Evolutionary conservation across 2,888 invertebrate species (phyloP).

Genomic region (Drosophila parthenogenetica): DNA sequence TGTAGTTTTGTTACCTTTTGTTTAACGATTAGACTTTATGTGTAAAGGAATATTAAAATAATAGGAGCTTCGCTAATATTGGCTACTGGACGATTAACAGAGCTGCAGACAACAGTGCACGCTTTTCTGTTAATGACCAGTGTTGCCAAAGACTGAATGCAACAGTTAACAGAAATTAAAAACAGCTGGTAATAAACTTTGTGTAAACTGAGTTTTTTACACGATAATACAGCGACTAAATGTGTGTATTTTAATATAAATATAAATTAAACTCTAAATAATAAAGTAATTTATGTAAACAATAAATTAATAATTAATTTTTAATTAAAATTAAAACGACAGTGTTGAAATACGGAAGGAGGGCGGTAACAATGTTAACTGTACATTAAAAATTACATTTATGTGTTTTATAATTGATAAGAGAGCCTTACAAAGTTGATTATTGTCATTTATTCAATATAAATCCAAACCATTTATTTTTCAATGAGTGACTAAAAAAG

Average conservation of each 20-base stretch:
- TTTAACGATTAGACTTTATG: neutral
- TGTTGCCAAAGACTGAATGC: constrained; percentile 28
- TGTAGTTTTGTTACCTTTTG: constrained; percentile 13
- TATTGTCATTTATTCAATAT: neutral
- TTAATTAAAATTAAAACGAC: neutral
- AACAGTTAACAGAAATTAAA: constrained; percentile 6
- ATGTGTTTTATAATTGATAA: neutral
- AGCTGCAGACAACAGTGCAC: constrained; percentile 37
- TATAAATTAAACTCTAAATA: neutral
- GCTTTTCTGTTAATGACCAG: constrained; percentile 37
- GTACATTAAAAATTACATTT: constrained; percentile 1
- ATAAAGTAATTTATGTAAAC: too few species aligned
- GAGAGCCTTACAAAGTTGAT: neutral
- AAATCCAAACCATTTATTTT: neutral
- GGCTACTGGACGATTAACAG: constrained; percentile 3
- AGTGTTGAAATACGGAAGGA: constrained; percentile 34
- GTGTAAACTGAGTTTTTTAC: neutral
- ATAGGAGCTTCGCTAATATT: neutral
- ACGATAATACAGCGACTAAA: neutral
- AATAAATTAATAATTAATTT: too few species aligned
- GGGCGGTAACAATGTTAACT: constrained; percentile 26
- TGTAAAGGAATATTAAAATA: constrained; percentile 1
- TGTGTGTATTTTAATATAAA: neutral
- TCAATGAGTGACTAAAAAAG: neutral
- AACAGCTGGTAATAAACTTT: constrained; percentile 37